Evolutionary conservation across 2,888 invertebrate species (phyloP).

Genomic region (Chromoteleia sp.): DNA sequence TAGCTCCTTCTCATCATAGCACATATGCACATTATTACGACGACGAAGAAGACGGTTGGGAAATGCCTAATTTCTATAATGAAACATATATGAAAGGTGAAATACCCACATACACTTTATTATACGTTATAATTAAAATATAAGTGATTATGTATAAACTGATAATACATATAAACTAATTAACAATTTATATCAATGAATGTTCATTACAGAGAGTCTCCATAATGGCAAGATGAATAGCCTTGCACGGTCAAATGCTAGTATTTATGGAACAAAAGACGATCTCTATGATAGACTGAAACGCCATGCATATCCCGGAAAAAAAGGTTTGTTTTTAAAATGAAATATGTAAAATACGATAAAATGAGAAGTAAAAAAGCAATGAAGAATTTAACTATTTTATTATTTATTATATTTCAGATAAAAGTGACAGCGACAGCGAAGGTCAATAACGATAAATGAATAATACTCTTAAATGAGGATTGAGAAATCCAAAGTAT

Average conservation of each 20-base stretch:
- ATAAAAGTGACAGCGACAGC: conserved; percentile 97
- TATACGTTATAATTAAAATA: background rate
- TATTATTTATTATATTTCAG: conserved; percentile 87
- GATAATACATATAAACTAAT: no score
- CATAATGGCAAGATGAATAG: conserved; percentile 97
- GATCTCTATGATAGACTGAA: conserved; percentile 97
- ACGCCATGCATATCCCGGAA: conserved; percentile 96
- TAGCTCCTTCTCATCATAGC: conserved; percentile 97
- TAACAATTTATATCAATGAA: no score
- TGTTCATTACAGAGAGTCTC: conserved; percentile 86
- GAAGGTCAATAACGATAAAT: conserved; percentile 91
- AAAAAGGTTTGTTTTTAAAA: conserved; percentile 91
- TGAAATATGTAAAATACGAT: background rate
- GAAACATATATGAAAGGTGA: conserved; percentile 97
- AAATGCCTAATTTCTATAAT: conserved; percentile 98
- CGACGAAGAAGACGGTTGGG: conserved; percentile 98
- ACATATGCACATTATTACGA: conserved; percentile 98
- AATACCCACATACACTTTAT: background rate
- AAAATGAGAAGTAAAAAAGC: background rate
- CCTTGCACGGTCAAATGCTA: conserved; percentile 95
- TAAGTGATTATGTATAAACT: no score
- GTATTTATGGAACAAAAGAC: conserved; percentile 97
- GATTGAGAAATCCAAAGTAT: conserved; percentile 60
- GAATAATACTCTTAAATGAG: conserved; percentile 36
- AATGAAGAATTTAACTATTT: background rate